Evolutionary conservation across 2,888 invertebrate genomes (phyloP).

Genomic region (Rambutsinella grinnellia): DNA sequence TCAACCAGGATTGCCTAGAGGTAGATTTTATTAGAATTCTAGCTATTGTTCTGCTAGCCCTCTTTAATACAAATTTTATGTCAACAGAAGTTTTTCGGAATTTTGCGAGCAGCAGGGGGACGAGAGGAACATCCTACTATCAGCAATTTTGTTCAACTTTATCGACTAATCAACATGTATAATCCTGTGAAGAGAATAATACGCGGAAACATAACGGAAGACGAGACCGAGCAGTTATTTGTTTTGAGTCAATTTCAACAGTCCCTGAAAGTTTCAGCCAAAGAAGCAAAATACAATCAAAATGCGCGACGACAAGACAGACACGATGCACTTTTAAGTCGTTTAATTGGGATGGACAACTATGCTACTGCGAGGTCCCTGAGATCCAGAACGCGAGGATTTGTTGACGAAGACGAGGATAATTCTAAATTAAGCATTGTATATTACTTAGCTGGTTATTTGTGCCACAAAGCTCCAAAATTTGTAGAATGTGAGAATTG

Average conservation of each 20-base stretch:
- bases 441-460: slow-evolving; percentile 26
- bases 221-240: not conserved
- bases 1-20: slow-evolving; percentile 84
- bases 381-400: not conserved
- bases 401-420: not conserved
- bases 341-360: not conserved
- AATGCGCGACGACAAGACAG: not conserved
- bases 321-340: not conserved
- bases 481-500: not conserved
- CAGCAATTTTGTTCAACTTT: slow-evolving; percentile 36
- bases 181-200: slow-evolving; percentile 11
- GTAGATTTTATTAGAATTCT: too few species aligned
- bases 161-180: slow-evolving; percentile 35
- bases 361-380: too few species aligned
- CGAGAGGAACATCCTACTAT: slow-evolving; percentile 44
- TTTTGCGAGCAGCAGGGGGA: slow-evolving; percentile 44
- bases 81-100: slow-evolving; percentile 51
- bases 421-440: slow-evolving; percentile 10
- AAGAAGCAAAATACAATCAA: not conserved
- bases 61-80: too few species aligned
- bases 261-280: not conserved
- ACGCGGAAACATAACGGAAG: not conserved
- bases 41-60: too few species aligned
- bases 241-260: not conserved
- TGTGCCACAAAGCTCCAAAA: slow-evolving; percentile 14